Conservation (phyloP, 2,113 vertebrate genomes). For the Oryzias celebensis region DNA sequence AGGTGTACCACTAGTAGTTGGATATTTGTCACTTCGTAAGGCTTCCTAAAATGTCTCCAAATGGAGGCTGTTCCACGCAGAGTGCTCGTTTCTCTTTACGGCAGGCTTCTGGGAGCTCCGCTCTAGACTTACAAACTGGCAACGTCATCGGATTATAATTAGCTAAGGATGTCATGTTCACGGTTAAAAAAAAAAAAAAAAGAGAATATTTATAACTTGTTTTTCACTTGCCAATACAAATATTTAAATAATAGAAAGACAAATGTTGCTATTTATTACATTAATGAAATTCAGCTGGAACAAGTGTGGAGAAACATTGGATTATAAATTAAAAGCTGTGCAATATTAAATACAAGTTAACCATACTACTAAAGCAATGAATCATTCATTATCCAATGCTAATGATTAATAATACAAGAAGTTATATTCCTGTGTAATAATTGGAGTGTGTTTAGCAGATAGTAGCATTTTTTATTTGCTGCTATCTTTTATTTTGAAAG, state of each 20-base stretch:
- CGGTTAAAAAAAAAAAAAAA: slow-evolving; percentile 10
- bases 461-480: too few relatives aligned
- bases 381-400: too few relatives aligned
- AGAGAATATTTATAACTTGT: too few relatives aligned
- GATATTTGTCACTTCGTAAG: slow-evolving; percentile 33
- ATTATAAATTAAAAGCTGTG: too few relatives aligned
- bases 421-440: too few relatives aligned
- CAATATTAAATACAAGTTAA: too few relatives aligned
- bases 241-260: too few relatives aligned
- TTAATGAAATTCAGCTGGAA: not conserved
- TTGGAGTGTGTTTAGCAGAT: too few relatives aligned
- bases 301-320: not conserved
- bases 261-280: not conserved
- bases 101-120: slow-evolving; percentile 67
- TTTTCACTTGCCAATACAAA: too few relatives aligned
- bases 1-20: not conserved
- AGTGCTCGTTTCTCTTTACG: slow-evolving; percentile 32
- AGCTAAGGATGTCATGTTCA: slow-evolving; percentile 60
- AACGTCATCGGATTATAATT: slow-evolving; percentile 81
- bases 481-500: too few relatives aligned
- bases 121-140: slow-evolving; percentile 61
- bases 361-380: too few relatives aligned
- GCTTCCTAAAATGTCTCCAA: slow-evolving; percentile 34
- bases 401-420: too few relatives aligned
- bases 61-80: slow-evolving; percentile 38